Evolutionary conservation across 2,113 vertebrate genomes (phyloP).

Genomic region (Scortum barcoo): DNA sequence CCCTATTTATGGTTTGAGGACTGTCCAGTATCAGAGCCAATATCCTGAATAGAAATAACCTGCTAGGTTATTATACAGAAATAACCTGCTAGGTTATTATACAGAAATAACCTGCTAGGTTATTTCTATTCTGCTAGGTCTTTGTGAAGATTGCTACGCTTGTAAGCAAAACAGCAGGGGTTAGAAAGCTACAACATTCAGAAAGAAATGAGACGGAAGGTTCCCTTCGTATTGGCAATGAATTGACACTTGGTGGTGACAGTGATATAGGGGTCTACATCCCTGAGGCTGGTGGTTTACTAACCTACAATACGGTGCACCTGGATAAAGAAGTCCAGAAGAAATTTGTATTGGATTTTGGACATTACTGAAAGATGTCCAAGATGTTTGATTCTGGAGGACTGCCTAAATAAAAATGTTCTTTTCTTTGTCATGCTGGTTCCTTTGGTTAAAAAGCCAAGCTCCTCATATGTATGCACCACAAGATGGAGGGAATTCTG

Average conservation of each 20-base stretch:
- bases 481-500: neutral
- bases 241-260: neutral
- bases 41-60: neutral
- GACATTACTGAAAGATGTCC: neutral
- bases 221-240: neutral
- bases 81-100: neutral
- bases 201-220: neutral
- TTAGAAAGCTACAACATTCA: neutral
- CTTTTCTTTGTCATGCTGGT: neutral
- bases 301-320: neutral
- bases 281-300: neutral
- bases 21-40: neutral
- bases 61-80: neutral
- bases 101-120: neutral
- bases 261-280: slow-evolving; percentile 1
- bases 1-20: neutral
- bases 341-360: neutral
- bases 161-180: neutral
- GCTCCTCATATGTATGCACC: neutral
- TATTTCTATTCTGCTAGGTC: neutral
- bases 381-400: neutral
- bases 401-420: neutral
- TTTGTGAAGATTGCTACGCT: neutral
- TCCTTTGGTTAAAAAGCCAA: neutral
- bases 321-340: neutral